These are phyloP conservation scores for Hafferia zeledoni DNA, from an alignment of 2,797 vertebrate species.

Conservation along the genomic window DNA sequence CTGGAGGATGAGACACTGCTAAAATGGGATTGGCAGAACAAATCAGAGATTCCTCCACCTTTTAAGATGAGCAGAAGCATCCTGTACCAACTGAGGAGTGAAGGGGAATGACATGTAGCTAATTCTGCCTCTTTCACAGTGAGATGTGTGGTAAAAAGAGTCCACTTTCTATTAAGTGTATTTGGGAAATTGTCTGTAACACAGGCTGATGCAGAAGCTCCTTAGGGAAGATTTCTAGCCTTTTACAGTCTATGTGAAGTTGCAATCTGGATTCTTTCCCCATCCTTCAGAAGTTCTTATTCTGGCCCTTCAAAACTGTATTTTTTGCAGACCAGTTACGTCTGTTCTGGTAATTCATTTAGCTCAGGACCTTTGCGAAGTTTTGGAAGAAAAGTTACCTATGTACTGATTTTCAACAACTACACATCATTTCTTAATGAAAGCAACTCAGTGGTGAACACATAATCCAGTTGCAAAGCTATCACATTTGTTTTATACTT, in stretches of 20 bases:
- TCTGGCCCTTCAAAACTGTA: neutral
- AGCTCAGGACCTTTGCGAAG: neutral
- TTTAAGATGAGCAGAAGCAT: neutral
- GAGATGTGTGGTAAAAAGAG: neutral
- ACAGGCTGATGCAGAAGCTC: neutral
- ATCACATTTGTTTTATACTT: neutral
- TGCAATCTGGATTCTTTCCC: neutral
- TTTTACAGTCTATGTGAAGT: neutral
- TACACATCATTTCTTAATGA: neutral
- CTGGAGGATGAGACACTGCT: neutral
- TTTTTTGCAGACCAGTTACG: neutral
- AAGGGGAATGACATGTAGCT: neutral
- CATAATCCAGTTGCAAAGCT: neutral
- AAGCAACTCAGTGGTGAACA: neutral
- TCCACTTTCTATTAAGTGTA: neutral
- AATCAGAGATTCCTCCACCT: neutral
- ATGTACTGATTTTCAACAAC: neutral
- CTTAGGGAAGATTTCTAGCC: neutral
- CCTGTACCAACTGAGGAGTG: neutral
- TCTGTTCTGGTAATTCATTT: neutral
- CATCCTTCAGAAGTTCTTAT: neutral
- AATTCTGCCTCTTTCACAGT: neutral
- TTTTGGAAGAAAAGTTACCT: neutral
- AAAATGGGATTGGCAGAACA: neutral
- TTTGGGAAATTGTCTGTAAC: neutral